phyloP scores from a whole-genome alignment of 2,888 invertebrate species.

The Hypena proboscidalis region DNA sequence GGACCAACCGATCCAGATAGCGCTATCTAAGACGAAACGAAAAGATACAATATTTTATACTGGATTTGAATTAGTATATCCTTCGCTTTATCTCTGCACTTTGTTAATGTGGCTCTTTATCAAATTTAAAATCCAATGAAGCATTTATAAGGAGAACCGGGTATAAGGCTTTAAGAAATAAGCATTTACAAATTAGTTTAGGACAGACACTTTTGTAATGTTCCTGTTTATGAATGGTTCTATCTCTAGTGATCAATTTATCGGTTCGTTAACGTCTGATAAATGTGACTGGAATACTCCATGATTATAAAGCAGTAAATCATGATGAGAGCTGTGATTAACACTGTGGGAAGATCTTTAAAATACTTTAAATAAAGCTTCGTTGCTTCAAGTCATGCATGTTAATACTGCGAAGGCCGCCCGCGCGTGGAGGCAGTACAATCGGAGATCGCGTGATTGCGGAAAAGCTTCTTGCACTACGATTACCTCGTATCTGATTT shows the following conservation, averaged over 20 bases:
- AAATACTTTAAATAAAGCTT: conserved; percentile 39
- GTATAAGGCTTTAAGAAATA: conserved; percentile 63
- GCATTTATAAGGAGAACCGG: conserved; percentile 56
- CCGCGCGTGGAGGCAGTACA: conserved; percentile 23
- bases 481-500: conserved; percentile 67
- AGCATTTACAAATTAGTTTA: conserved; percentile 74
- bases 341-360: conserved; percentile 62
- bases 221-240: conserved; percentile 71
- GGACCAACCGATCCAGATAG: conserved; percentile 56
- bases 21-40: conserved; percentile 58
- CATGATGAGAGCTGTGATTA: conserved; percentile 70
- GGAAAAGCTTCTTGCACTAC: conserved; percentile 63
- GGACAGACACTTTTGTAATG: conserved; percentile 75
- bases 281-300: conserved; percentile 71
- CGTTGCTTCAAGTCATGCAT: conserved; percentile 16
- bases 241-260: conserved; percentile 78
- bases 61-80: conserved; percentile 73
- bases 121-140: conserved; percentile 64
- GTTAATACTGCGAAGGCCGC: conserved; percentile 13
- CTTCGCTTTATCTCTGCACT: conserved; percentile 65
- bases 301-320: conserved; percentile 76
- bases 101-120: conserved; percentile 71
- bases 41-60: conserved; percentile 60
- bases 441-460: conserved; percentile 67
- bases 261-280: conserved; percentile 76